Base-by-base conservation (phyloP, 2,797 vertebrate species). In the Cyprinella venusta region DNA sequence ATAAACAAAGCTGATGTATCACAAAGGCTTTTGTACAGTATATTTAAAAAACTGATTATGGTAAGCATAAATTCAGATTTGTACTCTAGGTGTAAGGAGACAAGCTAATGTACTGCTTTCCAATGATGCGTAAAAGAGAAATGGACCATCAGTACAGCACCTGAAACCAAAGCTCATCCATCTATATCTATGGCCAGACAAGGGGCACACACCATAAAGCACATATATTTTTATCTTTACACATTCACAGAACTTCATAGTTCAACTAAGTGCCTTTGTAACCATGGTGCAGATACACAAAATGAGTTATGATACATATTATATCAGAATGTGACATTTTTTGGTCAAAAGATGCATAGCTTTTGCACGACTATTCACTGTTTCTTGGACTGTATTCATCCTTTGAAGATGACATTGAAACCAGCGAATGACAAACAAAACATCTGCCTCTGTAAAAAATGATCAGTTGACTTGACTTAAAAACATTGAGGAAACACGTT, bases 181-280 rank as follows among this genome's bases (percentile, higher is more conserved):
- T 64, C 42, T 52, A 61, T 24, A 74, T 64, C 69, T 52, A n/a
- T 24, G 4, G 54, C 67, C 79, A 63, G 40, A 42, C 76, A 72
- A 12, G 33, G 76, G 65, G 74, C 54, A 81, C 69, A 79, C 74
- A 74, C 77, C 61, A 83, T 74, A 85, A 83, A 80, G 61, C 72
- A 56, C 76, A 63, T 85, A 72, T 67, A 84, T 82, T 88, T 84
- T 85, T 63, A 84, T 80, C 33, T 64, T 61, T 71, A 72, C 67
- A n/a, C 48, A 48, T 77, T 76, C 54, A 65, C 15, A 21, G 9
- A 48, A 2, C 15, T 52, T 82, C 52, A 52, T 50, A 48, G 64
- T 61, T 65, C 79, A 76, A 79, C 36, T 4, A 76, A 64, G 56
- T 26, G 68, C 67, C 26, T 64, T 74, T 24, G 76, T 30, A n/a